Evolutionary conservation across 2,797 vertebrate genomes (phyloP), one percentile per base, ranked within the genome.

Genomic region (Strix occidentalis): DNA sequence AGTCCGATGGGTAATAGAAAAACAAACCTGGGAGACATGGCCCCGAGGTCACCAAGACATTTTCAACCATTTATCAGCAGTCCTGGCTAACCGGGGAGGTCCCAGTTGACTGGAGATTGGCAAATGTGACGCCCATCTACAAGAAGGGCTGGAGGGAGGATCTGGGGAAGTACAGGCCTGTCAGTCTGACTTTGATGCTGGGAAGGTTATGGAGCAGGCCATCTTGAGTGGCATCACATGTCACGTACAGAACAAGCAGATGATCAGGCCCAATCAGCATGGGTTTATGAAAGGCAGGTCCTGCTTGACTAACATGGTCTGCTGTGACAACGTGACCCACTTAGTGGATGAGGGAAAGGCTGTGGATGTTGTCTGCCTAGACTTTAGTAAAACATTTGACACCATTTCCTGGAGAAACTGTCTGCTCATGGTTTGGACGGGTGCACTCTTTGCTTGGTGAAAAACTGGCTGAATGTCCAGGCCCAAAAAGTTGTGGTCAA

Each of bases 1-100:
- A 78, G 28, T 10, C 11, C 0, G 0, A 56, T 7, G 16, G 3
- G 4, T 46, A 39, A 82, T 31, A 63, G 54, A 48, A 61, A 29
- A 87, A 46, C 56, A 64, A 50, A 51, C 26, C 13, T 66, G 37
- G 23, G 45, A 78, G 29, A 56, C 17, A 5, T 0, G 6, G 6
- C 17, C 50, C 28, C 70, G 57, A 45, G 58, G 18, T 43, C 82
- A 87, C 46, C n/a, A 87, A 84, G 29, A 10, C 20, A 18, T 26
- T 83, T 60, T 56, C 46, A 76, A 23, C 56, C 25, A 50, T 63
- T 71, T 54, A 19, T 29, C 60, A 33, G 18, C 25, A 80, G 64
- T 43, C 41, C 46, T 72, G 60, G 37, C 15, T 51, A 68, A 80
- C 1, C 1, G 1, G 24, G 53, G 45, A n/a, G 25, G 39, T 53